Conservation (phyloP, 2,113 vertebrate species). For the Chlamydotis undulata region DNA sequence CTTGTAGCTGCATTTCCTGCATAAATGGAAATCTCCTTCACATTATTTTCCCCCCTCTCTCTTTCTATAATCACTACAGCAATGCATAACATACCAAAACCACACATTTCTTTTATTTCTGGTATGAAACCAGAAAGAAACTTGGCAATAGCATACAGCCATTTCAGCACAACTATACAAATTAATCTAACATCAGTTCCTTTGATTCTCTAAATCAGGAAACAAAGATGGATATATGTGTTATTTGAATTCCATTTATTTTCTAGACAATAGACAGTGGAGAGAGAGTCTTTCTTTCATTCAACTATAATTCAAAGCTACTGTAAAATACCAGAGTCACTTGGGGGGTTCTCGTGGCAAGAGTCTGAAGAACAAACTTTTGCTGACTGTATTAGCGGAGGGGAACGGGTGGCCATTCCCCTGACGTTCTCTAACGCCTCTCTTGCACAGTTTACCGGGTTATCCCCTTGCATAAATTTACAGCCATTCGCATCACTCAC, state of each 20-base stretch:
- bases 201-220: constrained; percentile 35
- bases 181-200: constrained; percentile 37
- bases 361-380: background rate
- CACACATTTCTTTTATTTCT: background rate
- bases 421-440: background rate
- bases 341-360: background rate
- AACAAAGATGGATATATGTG: constrained; percentile 15
- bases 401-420: background rate
- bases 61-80: background rate
- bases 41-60: background rate
- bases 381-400: background rate
- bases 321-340: constrained; percentile 5
- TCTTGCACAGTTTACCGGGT: background rate
- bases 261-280: background rate
- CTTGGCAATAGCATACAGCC: constrained; percentile 2
- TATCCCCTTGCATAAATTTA: background rate
- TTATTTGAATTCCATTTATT: constrained; percentile 10
- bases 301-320: background rate
- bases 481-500: background rate
- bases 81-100: constrained; percentile 15
- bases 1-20: constrained; percentile 43
- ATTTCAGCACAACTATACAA: background rate
- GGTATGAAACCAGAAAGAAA: constrained; percentile 26
- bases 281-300: background rate
- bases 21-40: constrained; percentile 58